A percentile compares a stretch with the other conserved stretches of the same genome.
phyloP scores from a whole-genome alignment of 2,797 vertebrate species.

The Lagodon rhomboides region DNA sequence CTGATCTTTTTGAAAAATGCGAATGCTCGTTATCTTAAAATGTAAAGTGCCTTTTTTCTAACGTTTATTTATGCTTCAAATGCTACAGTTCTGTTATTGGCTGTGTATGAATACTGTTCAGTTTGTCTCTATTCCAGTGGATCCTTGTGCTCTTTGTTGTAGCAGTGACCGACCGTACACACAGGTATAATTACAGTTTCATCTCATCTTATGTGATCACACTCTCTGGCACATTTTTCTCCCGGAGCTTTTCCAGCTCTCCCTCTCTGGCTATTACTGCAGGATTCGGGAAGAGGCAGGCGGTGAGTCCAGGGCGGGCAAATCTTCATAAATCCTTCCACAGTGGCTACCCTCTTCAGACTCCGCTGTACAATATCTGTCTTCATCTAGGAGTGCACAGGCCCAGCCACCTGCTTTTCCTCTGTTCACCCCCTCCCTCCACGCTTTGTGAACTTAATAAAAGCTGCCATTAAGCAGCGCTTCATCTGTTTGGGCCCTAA shows the following conservation, averaged over 20 bases:
- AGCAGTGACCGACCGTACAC: conserved; percentile 17
- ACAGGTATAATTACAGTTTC: conserved; percentile 39
- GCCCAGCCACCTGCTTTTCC: conserved; percentile 82
- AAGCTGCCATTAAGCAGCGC: conserved; percentile 86
- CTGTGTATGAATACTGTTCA: background rate
- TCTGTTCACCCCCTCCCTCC: conserved; percentile 65
- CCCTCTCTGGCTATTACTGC: conserved; percentile 56
- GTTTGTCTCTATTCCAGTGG: background rate
- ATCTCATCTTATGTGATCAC: conserved; percentile 53
- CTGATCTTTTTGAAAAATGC: background rate
- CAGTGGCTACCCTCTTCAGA: conserved; percentile 74
- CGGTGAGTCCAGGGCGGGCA: conserved; percentile 63
- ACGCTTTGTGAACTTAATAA: conserved; percentile 85
- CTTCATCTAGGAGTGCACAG: conserved; percentile 79
- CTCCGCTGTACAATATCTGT: conserved; percentile 78
- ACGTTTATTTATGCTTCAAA: background rate
- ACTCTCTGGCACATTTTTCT: conserved; percentile 51
- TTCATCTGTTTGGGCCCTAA: conserved; percentile 85
- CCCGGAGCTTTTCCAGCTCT: conserved; percentile 54
- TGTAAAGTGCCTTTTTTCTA: background rate
- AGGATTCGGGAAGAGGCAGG: conserved; percentile 61
- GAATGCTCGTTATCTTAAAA: background rate
- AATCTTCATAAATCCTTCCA: conserved; percentile 81
- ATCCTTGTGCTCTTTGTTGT: conserved; percentile 14
- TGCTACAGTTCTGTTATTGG: background rate